Evolutionary conservation across 2,888 invertebrate genomes (phyloP), one percentile per base, ranked within the genome.

Genomic region (Chromoteleia sp.): DNA sequence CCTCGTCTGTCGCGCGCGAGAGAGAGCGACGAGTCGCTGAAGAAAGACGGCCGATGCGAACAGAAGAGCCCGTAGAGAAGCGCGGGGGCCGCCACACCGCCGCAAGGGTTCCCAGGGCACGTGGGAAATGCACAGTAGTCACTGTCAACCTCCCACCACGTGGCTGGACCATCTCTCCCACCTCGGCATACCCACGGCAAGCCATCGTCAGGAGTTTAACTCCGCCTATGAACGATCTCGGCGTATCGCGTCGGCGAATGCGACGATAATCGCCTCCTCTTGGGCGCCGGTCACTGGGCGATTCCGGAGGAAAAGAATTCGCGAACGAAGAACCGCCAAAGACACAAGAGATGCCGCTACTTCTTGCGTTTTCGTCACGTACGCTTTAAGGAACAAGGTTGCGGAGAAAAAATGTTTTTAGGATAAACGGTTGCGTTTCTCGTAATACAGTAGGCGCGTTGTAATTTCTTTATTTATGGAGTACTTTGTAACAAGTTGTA

Each of bases 41-140:
- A 84, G 83, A 79, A 75, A 83, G 85, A 85, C 67, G 76, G 83
- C 54, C 50, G 82, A 84, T 45, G 58, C 65, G 70, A 73, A 76
- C 80, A 56, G 81, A 78, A 80, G 80, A 83, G 76, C 77, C 67
- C 63, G 77, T 61, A 83, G 83, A 81, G 86, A 79, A 79, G 87
- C 87, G 89, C 91, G 92, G 91, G 91, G 91, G 91, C 92, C 90
- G 91, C 91, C 89, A 89, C 89, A 92, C 87, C 88, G 91, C 91
- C 92, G 92, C 92, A 90, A 91, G 91, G 91, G 91, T 91, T 91
- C 91, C 92, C 92, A 92, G 92, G 92, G 91, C 92, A 93, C 93
- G 94, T 94, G 94, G 93, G 94, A 94, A 94, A 93, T 93, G 93
- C 93, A 94, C 94, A 92, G 94, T 93, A 93, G 94, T 93, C 92